phyloP scores from a whole-genome alignment of 2,113 vertebrate species.

The Xenopus tropicalis region UCB_Xtro_10.0 CM004444.2:54297001-54297500 shows the following conservation, averaged over 20 bases:
- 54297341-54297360: background rate
- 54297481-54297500: too few species aligned
- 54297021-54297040: too few species aligned
- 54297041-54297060: too few species aligned
- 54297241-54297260: background rate
- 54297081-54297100: too few species aligned
- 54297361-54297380: background rate
- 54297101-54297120: too few species aligned
- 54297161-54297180: too few species aligned
- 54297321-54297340: background rate
- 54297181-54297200: too few species aligned
- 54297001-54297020: too few species aligned
- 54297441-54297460: conserved; percentile 23
- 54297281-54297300: background rate
- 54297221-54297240: too few species aligned
- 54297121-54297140: too few species aligned
- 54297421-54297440: conserved; percentile 24
- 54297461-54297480: background rate
- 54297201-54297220: background rate
- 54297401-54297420: conserved; percentile 27
- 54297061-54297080: too few species aligned
- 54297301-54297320: conserved; percentile 5
- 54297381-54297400: conserved; percentile 24
- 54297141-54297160: too few species aligned
- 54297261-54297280: background rate